Evolutionary conservation across 2,113 vertebrate genomes (phyloP).

Genomic region (Tretioscincus oriximinensis): DNA sequence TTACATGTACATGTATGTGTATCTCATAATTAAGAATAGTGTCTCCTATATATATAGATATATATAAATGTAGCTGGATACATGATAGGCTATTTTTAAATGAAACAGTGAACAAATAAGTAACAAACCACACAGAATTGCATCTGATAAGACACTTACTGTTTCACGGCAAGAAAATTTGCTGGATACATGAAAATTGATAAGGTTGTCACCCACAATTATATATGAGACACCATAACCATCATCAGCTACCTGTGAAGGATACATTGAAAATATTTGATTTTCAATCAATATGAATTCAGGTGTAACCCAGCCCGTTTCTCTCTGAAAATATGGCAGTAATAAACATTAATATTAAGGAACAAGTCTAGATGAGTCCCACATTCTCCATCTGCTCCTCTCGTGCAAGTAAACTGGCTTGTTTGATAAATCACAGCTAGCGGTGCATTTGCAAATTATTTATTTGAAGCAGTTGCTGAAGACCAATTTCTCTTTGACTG

Average conservation of each 20-base stretch:
- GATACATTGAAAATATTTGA: slow-evolving; percentile 3
- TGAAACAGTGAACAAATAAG: too few relatives aligned
- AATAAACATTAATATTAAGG: not conserved
- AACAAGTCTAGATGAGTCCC: not conserved
- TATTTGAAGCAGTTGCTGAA: not conserved
- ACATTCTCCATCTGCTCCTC: not conserved
- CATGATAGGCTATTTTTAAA: too few relatives aligned
- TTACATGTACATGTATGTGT: too few relatives aligned
- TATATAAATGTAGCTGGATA: too few relatives aligned
- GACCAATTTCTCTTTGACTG: too few relatives aligned
- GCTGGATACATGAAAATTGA: slow-evolving; percentile 96
- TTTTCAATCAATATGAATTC: not conserved
- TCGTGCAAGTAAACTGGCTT: not conserved
- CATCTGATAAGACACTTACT: slow-evolving; percentile 68
- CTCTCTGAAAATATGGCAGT: not conserved
- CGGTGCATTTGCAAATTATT: not conserved
- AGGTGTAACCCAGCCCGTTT: not conserved
- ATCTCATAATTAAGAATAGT: too few relatives aligned
- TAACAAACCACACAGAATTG: not conserved
- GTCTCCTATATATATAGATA: too few relatives aligned
- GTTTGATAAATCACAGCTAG: not conserved
- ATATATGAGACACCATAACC: slow-evolving; percentile 98
- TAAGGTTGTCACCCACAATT: slow-evolving; percentile 84
- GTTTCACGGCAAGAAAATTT: slow-evolving; percentile 92
- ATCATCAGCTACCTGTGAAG: slow-evolving; percentile 89